Percentiles rank a stretch among this genome's conserved stretches.
Conservation (phyloP, 2,797 vertebrate genomes). For the Sebastes itinus region DNA sequence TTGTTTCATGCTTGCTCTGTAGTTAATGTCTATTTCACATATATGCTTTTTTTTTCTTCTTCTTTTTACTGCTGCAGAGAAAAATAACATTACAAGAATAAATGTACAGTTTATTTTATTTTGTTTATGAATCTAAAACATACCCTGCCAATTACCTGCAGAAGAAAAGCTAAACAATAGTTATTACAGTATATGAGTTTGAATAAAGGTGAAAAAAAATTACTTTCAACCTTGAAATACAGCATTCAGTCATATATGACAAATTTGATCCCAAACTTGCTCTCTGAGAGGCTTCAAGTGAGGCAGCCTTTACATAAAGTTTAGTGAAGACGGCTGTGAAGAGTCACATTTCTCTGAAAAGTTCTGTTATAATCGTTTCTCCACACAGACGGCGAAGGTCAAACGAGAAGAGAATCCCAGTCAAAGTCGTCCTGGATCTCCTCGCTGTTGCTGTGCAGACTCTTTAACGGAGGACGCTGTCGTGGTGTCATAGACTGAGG, state of each 20-base stretch:
- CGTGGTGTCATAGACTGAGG: conserved; percentile 77
- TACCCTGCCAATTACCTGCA: conserved; percentile 11
- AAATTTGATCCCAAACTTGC: conserved; percentile 23
- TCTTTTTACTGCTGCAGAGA: conserved; percentile 22
- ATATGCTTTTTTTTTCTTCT: not conserved
- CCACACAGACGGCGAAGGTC: not conserved
- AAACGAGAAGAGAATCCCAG: conserved; percentile 89
- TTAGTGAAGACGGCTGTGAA: not conserved
- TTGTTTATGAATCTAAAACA: conserved; percentile 16
- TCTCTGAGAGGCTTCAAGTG: conserved; percentile 15
- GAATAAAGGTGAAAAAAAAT: conserved; percentile 6
- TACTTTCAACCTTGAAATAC: conserved; percentile 14
- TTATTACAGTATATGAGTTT: conserved; percentile 45
- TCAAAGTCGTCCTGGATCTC: conserved; percentile 98
- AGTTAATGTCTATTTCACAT: not conserved
- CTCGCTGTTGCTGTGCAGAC: conserved; percentile 88
- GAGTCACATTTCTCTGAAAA: conserved; percentile 20
- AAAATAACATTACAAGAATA: conserved; percentile 16
- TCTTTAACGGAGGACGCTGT: conserved; percentile 84
- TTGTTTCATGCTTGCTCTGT: conserved; percentile 56
- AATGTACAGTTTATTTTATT: conserved; percentile 29
- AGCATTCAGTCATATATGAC: conserved; percentile 52
- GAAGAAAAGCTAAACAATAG: conserved; percentile 14
- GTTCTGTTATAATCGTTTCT: not conserved
- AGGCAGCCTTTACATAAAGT: conserved; percentile 24